Base-by-base conservation (phyloP, 2,797 vertebrate species). In the Acomys russatus region DNA sequence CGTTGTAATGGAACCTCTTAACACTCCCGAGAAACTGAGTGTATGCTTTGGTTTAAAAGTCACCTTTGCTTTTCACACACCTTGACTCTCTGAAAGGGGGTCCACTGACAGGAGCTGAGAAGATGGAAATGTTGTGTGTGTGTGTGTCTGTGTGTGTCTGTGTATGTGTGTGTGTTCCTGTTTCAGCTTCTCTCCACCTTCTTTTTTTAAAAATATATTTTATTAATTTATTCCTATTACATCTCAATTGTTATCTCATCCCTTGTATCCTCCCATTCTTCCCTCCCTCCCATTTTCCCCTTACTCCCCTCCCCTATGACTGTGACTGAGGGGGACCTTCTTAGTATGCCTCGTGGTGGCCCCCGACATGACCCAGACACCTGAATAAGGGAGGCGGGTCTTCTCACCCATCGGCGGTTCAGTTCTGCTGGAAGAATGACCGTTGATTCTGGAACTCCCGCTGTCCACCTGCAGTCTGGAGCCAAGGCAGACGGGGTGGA, bases 11-110 rank as follows among this genome's bases (percentile, higher is more conserved):
- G 35, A 92, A 80, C 28, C 30, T 33, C 44, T 54, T 95, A 85
- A 9, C 5, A 30, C 0, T 68, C 38, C 18, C 88, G 74, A 96
- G 90, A 96, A 83, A 38, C 9, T 73, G 68, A 70, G 78, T 88
- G 28, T 79, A 22, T 92, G 38, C 91, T 93, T 94, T 88, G 23
- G 78, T 85, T 93, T 77, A 83, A 87, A 96, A 88, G 33, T 83
- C 64, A 38, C 49, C 63, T 90, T 90, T 87, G 61, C 35, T 87
- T 88, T 95, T 94, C 25, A 56, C 4, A 77, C 6, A 3, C 87
- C 79, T 86, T 70, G 22, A 59, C 68, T 91, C 91, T 78, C 10
- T 44, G 25, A 23, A 79, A 86, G 66, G 59, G 74, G 30, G 71
- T 49, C 59, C 20, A 1, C 25, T 11, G 84, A 56, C 4, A 6